Conservation (phyloP, 1,140 invertebrate species). For the Uloborus diversus region DNA sequence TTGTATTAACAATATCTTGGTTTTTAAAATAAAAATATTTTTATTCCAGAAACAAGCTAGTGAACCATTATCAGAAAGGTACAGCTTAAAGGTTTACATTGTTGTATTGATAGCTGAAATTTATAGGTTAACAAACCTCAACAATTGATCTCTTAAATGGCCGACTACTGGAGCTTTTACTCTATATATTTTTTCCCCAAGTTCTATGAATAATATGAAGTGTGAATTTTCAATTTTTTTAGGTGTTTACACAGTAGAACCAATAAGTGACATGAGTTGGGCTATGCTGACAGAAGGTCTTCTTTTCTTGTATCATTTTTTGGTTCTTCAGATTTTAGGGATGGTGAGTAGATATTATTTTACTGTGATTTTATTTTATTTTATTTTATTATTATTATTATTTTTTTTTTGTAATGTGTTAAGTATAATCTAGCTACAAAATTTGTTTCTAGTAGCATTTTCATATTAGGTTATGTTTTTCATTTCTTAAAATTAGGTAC, state of each 20-base stretch:
- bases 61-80: too few species aligned
- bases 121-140: too few species aligned
- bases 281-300: slow-evolving; percentile 81
- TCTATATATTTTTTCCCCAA: not conserved
- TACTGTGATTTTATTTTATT: slow-evolving; percentile 4
- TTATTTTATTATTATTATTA: not conserved
- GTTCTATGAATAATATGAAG: not conserved
- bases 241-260: slow-evolving; percentile 89
- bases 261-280: slow-evolving; percentile 84
- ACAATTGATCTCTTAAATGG: too few species aligned
- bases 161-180: too few species aligned
- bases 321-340: slow-evolving; percentile 81
- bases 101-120: too few species aligned
- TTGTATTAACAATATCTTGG: too few species aligned
- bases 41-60: too few species aligned
- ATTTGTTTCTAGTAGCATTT: not conserved
- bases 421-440: not conserved
- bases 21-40: too few species aligned
- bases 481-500: not conserved
- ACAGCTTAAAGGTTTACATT: too few species aligned
- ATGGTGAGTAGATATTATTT: slow-evolving; percentile 75
- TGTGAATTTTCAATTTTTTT: slow-evolving; percentile 2
- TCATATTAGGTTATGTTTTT: not conserved
- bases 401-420: not conserved
- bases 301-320: slow-evolving; percentile 87